Evolutionary conservation across 2,888 invertebrate species (phyloP), one percentile per base, ranked within the genome.

Genomic region (Hemistola chrysoprasaria): DNA sequence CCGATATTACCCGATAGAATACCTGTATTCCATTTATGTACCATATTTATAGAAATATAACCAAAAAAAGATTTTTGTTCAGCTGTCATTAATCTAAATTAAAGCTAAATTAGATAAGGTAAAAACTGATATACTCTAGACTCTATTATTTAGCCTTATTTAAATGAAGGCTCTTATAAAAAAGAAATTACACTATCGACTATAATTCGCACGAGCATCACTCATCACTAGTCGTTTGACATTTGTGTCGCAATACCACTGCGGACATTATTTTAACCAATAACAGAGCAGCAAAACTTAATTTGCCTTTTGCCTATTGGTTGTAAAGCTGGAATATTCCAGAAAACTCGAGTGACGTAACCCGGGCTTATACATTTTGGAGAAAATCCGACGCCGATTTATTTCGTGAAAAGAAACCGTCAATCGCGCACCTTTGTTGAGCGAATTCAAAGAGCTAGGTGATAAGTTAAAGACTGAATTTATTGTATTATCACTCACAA

Each of bases 361-460:
- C 59, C 65, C 59, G 58, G 61, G 42, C 59, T 59, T 76, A 78
- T 67, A 71, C 60, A 69, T 56, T 48, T 50, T 50, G 55, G 57
- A 52, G 32, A 53, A 58, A 53, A 52, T 47, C 48, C 56, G 49
- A 48, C 74, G 72, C 74, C 78, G 76, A 75, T 67, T 83, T 79
- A 86, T 77, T 85, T 78, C 71, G 63, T 69, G 70, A 74, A 69
- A 67, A 74, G 82, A 82, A 81, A 73, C 83, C 83, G 84, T 77
- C 82, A 80, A 81, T 85, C 85, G 86, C 79, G 85, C 87, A 86
- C 85, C 73, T 76, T 80, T 78, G 76, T 83, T 73, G 78, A 86
- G 83, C 64, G 56, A 71, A 77, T 71, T 71, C 76, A 69, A 66
- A 64, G 72, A 73, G 65, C 68, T 68, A 74, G 69, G 73, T 52